Percentiles rank a stretch among this genome's conserved stretches.
Evolutionary conservation across 2,113 vertebrate genomes (phyloP).

Genomic region (Seriola aureovittata): DNA sequence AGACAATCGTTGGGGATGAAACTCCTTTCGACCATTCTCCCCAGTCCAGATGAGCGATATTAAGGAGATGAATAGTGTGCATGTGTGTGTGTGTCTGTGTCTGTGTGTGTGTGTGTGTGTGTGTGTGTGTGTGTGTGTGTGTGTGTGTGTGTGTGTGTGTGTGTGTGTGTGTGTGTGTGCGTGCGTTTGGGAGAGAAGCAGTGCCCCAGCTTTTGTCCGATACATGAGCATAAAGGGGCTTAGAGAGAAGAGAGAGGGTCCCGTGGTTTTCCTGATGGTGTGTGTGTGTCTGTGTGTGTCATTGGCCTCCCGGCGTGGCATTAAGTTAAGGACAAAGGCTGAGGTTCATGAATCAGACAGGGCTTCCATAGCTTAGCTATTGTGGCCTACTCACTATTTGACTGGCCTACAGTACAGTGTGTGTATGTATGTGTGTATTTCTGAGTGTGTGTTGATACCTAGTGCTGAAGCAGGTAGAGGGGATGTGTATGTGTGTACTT

Average conservation of each 20-base stretch:
- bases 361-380: constrained; percentile 71
- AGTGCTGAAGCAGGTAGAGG: neutral
- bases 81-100: constrained; percentile 57
- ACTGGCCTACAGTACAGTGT: constrained; percentile 52
- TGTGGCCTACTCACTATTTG: constrained; percentile 59
- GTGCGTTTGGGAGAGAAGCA: constrained; percentile 54
- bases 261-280: constrained; percentile 77
- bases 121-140: constrained; percentile 42
- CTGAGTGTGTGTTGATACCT: constrained; percentile 29
- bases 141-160: neutral
- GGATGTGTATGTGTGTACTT: neutral
- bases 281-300: constrained; percentile 71
- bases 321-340: constrained; percentile 83
- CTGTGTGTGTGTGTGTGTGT: constrained; percentile 46
- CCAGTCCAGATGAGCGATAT: constrained; percentile 81
- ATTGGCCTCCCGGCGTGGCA: constrained; percentile 82
- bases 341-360: constrained; percentile 85
- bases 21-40: constrained; percentile 79
- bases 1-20: constrained; percentile 85
- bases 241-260: constrained; percentile 74
- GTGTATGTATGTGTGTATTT: neutral
- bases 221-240: constrained; percentile 76
- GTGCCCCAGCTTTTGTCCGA: constrained; percentile 78
- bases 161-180: constrained; percentile 36
- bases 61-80: constrained; percentile 82